A percentile compares a stretch with the other conserved stretches of the same genome.
These are phyloP conservation scores for Siniperca undulata DNA, from an alignment of 2,797 vertebrate genomes.

Conservation along the genomic window DNA sequence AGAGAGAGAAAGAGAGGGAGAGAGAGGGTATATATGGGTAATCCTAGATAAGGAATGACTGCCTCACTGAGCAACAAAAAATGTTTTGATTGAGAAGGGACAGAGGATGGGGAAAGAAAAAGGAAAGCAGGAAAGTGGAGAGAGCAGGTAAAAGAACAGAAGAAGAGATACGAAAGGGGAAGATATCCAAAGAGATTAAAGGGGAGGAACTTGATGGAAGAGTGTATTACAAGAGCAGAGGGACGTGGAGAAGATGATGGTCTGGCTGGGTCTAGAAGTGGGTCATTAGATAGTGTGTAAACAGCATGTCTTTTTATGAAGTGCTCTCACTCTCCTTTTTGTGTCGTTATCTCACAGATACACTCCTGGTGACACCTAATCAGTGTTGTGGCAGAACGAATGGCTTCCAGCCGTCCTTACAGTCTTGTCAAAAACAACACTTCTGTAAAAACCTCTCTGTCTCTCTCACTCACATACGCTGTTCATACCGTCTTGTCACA, in stretches of 20 bases:
- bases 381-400: constrained; percentile 81
- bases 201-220: constrained; percentile 38
- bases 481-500: constrained; percentile 83
- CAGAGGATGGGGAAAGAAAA: constrained; percentile 14
- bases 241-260: constrained; percentile 34
- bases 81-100: constrained; percentile 60
- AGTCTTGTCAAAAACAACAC: constrained; percentile 85
- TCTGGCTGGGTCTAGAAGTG: constrained; percentile 58
- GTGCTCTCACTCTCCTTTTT: constrained; percentile 58
- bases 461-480: constrained; percentile 42
- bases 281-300: constrained; percentile 76
- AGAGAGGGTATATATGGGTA: constrained; percentile 36
- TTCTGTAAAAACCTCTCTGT: constrained; percentile 79
- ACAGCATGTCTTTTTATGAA: constrained; percentile 69
- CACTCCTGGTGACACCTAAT: constrained; percentile 82
- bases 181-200: constrained; percentile 17
- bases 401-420: constrained; percentile 81
- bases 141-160: constrained; percentile 15
- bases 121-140: constrained; percentile 1
- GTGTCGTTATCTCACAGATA: constrained; percentile 56
- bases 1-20: constrained; percentile 32
- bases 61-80: constrained; percentile 54
- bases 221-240: constrained; percentile 25
- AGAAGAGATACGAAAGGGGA: constrained; percentile 9
- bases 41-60: constrained; percentile 51